Evolutionary conservation across 2,113 vertebrate species (phyloP).

Genomic region (Gulo gulo): DNA sequence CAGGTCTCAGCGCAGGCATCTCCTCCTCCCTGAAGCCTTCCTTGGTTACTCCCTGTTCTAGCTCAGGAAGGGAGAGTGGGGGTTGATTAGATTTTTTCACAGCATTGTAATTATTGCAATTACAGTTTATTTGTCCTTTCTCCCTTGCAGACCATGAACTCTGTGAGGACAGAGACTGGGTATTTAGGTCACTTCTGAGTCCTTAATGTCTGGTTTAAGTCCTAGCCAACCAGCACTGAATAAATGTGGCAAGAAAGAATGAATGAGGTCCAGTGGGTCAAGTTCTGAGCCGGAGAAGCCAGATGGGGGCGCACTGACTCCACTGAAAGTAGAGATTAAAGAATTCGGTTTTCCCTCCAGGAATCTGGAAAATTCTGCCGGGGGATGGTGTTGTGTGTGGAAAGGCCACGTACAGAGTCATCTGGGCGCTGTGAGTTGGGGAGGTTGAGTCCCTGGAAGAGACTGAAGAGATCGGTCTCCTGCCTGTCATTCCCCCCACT

Average conservation of each 20-base stretch:
- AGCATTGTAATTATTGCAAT: slow-evolving; percentile 7
- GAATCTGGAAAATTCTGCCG: slow-evolving; percentile 74
- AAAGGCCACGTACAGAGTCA: slow-evolving; percentile 23
- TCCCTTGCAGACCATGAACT: background rate
- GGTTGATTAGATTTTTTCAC: background rate
- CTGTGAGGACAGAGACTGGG: background rate
- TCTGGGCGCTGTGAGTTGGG: slow-evolving; percentile 32
- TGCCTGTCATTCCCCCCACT: background rate
- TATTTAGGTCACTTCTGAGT: background rate
- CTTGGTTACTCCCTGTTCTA: background rate
- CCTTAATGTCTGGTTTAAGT: background rate
- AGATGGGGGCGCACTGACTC: slow-evolving; percentile 73
- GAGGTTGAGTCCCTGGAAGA: background rate
- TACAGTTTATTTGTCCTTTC: background rate
- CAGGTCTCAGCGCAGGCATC: background rate
- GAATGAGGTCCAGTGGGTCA: slow-evolving; percentile 31
- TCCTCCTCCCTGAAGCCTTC: slow-evolving; percentile 23
- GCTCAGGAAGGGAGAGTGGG: background rate
- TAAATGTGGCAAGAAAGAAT: background rate
- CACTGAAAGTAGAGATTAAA: slow-evolving; percentile 51
- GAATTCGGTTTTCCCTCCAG: slow-evolving; percentile 38
- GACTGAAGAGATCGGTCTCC: background rate
- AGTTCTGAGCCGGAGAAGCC: slow-evolving; percentile 59
- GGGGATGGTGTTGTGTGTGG: slow-evolving; percentile 31
- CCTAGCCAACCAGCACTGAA: background rate